Evolutionary conservation across 37 sponge, comb jelly and placozoan genomes (phyloP), one percentile per base, ranked within the genome.

Genomic region (Agelas oroides): DNA sequence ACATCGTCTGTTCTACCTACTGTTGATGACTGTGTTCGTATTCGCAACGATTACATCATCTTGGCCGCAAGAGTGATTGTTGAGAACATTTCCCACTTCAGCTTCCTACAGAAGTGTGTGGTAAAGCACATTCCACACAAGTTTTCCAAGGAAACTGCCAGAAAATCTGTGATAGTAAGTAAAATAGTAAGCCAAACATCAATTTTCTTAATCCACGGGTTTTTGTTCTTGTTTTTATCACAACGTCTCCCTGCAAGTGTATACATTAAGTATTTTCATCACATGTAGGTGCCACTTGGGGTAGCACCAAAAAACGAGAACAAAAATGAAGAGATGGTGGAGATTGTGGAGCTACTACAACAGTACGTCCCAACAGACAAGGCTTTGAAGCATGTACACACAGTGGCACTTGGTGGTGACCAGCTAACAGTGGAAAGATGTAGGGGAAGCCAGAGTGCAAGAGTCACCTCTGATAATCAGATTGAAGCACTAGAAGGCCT

Each of bases 11-110:
- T 46, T 3, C 8, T 46, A 8, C 46, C 46, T 12, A 46, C 33
- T 24, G 58, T 66, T 16, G 56, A 40, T 31, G 81, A 80, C 32
- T 66, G 81, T 68, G 35, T 35, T 20, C 21, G 6, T 1, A 17
- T 80, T 37, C 69, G 69, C 32, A 46, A 80, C 41, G 71, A 82
- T 27, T 82, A 82, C 57, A 41, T 46, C 1, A 20, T 72, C n/a
- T 21, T 71, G 40, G 38, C 71, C 0, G 83, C 41, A 41, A 24
- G 63, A 33, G 83, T 64, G 46, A 34, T 82, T 21, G 83, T 82
- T 30, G 19, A 53, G 0, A 59, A 31, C 18, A 11, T 82, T 6
- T 36, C 72, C 70, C 71, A 36, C 41, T 82, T 82, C 27, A 5
- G 31, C n/a, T 20, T 35, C n/a, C 71, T 70, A 19, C 24, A 52